Evolutionary conservation across 2,797 vertebrate species (phyloP).

Genomic region (Zenarchopterus dispar): DNA sequence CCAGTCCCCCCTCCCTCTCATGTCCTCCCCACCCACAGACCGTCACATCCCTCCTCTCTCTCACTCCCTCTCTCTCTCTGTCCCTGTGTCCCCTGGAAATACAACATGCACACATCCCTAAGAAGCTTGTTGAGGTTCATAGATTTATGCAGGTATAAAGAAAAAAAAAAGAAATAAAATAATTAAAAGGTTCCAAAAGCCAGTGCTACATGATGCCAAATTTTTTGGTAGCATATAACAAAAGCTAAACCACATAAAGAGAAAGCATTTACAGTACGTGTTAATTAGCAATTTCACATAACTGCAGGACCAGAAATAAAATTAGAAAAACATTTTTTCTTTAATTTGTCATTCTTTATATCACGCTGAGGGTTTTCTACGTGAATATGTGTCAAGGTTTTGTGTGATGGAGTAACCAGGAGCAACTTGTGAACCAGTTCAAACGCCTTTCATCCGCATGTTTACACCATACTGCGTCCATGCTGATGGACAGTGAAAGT

Average conservation of each 20-base stretch:
- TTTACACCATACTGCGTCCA: neutral
- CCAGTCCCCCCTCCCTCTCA: constrained; percentile 42
- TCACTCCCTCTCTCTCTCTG: constrained; percentile 27
- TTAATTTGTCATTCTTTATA: neutral
- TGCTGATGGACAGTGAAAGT: neutral
- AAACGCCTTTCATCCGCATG: neutral
- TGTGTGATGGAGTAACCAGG: neutral
- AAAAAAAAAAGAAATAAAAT: constrained; percentile 10
- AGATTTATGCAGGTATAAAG: neutral
- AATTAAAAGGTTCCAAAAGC: neutral
- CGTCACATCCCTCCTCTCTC: constrained; percentile 26
- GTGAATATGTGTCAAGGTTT: neutral
- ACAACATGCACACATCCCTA: constrained; percentile 33
- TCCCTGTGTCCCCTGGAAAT: constrained; percentile 39
- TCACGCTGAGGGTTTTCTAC: neutral
- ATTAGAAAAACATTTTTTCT: neutral
- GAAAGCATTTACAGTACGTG: neutral
- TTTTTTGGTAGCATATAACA: neutral
- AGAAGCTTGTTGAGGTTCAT: constrained; percentile 29
- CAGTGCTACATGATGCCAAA: neutral
- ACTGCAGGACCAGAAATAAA: constrained; percentile 21
- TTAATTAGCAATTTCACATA: constrained; percentile 8
- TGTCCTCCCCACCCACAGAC: constrained; percentile 64
- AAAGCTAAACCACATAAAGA: constrained; percentile 4
- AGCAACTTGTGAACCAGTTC: neutral